Evolutionary conservation across 2,113 vertebrate genomes (phyloP).

Genomic region (Protomyctophum bolini): DNA sequence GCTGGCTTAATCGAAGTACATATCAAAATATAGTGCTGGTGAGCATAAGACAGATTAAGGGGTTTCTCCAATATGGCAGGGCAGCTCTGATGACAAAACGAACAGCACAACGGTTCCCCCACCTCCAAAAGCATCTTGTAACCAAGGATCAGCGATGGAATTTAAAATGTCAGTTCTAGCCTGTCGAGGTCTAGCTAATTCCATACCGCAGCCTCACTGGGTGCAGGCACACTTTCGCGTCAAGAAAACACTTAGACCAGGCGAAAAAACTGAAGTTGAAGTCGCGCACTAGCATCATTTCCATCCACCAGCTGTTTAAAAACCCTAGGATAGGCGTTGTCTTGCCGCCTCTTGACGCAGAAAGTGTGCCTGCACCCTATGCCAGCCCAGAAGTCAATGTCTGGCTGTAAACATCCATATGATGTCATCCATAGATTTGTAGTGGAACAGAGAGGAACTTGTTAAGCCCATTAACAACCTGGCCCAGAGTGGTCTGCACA

Average conservation of each 20-base stretch:
- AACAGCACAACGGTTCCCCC: neutral
- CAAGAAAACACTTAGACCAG: neutral
- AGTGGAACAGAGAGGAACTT: slow-evolving; percentile 23
- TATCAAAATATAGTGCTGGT: slow-evolving; percentile 55
- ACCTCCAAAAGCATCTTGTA: slow-evolving; percentile 28
- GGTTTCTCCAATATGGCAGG: neutral
- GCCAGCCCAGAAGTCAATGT: no score
- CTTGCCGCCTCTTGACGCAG: no score
- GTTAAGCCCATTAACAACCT: neutral
- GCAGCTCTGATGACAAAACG: no score
- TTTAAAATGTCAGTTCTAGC: neutral
- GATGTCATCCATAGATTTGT: slow-evolving; percentile 37
- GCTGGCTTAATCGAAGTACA: slow-evolving; percentile 63
- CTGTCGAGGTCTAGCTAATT: no score
- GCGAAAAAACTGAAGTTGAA: neutral
- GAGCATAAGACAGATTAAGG: slow-evolving; percentile 19
- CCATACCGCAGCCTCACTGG: no score
- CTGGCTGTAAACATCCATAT: neutral
- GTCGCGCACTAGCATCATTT: no score
- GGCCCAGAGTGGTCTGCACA: no score
- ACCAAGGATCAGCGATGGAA: slow-evolving; percentile 40
- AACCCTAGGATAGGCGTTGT: no score
- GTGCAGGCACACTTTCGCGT: neutral
- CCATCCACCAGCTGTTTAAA: no score
- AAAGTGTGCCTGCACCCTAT: no score